A percentile compares a stretch with the other conserved stretches of the same genome.
phyloP scores from a whole-genome alignment of 2,888 invertebrate species.

The Meganola albula region DNA sequence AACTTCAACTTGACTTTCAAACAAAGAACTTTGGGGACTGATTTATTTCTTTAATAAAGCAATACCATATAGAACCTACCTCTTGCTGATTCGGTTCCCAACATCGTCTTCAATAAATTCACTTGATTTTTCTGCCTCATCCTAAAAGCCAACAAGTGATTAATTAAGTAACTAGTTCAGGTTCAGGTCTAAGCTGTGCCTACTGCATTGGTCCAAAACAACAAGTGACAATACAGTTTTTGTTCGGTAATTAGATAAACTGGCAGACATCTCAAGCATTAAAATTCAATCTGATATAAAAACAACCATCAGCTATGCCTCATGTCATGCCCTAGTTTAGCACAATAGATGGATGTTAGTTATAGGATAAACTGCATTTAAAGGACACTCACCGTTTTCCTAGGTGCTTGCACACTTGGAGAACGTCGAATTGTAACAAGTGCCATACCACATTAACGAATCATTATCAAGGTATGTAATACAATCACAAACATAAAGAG shows the following conservation, averaged over 20 bases:
- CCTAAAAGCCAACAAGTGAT: no score
- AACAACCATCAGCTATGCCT: conserved; percentile 11
- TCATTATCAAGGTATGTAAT: conserved; percentile 60
- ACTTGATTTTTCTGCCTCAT: conserved; percentile 62
- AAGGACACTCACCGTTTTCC: conserved; percentile 66
- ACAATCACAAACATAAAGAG: conserved; percentile 67
- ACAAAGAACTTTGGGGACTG: no score
- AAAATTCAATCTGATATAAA: no score
- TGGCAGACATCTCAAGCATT: no score
- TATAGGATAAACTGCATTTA: no score
- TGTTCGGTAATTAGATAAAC: no score
- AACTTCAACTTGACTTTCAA: no score
- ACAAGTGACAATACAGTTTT: no score
- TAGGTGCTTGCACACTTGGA: conserved; percentile 73
- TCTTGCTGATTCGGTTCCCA: conserved; percentile 60
- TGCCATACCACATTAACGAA: conserved; percentile 73
- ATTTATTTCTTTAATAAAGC: no score
- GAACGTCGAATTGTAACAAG: conserved; percentile 75
- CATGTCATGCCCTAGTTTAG: conserved; percentile 17
- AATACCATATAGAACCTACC: conserved; percentile 50
- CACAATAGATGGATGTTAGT: no score
- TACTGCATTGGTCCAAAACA: no score
- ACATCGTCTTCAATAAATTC: conserved; percentile 64
- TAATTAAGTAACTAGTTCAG: background rate
- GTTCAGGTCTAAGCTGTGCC: conserved; percentile 43